A percentile compares a stretch with the other conserved stretches of the same genome.
phyloP scores from a whole-genome alignment of 2,797 vertebrate species.

The Hemitrygon akajei region DNA sequence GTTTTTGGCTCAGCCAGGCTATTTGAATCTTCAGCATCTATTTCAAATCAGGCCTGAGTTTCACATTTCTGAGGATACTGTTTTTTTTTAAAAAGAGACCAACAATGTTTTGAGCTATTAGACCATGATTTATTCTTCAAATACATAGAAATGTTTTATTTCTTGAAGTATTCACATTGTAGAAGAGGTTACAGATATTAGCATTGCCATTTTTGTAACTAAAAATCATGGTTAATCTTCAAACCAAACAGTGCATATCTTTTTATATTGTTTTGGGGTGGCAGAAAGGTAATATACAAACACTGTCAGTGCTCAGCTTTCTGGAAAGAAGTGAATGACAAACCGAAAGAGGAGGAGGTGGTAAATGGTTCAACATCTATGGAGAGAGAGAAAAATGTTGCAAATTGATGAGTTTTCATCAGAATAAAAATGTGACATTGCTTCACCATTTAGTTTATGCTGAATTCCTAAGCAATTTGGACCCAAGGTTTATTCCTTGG shows the following conservation, averaged over 20 bases:
- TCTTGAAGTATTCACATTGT: not conserved
- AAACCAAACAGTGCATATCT: not conserved
- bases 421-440: not conserved
- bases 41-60: not conserved
- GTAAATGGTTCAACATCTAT: no score
- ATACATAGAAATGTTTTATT: not conserved
- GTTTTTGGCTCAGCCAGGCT: not conserved
- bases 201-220: not conserved
- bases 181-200: not conserved
- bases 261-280: not conserved
- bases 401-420: no score
- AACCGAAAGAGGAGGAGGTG: no score
- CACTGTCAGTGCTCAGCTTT: not conserved
- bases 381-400: no score
- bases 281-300: no score
- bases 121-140: not conserved
- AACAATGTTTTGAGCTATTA: not conserved
- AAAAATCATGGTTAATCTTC: not conserved
- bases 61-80: not conserved
- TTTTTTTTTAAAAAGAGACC: not conserved
- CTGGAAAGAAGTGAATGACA: not conserved
- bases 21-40: not conserved
- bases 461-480: not conserved
- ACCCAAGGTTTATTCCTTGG: not conserved
- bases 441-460: not conserved